Base-by-base conservation (phyloP, 2,888 invertebrate species). In the Punctoribates punctum region DNA sequence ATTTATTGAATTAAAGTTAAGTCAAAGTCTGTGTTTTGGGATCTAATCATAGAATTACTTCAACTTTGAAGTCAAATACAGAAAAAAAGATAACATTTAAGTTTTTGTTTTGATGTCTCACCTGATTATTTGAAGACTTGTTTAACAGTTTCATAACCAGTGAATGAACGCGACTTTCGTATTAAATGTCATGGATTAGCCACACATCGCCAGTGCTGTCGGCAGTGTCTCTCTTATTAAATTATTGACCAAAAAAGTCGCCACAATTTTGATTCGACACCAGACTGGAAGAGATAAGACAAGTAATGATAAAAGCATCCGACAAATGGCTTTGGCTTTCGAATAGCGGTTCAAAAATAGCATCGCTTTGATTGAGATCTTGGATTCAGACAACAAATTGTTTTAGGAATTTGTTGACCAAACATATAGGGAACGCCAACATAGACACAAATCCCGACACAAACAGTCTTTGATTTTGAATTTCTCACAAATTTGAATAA, bases 91-190 rank as follows among this genome's bases (percentile, higher is more conserved):
- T 27, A 27, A 60, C 3, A 60, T 8, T 27, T 60, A 15, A 27
- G 5, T 8, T 27, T 27, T 27, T 1, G 17, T 6, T 27, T 60
- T n/a, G n/a, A 60, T 62, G 3, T 11, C 23, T 70, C 38, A 70
- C 70, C 70, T 70, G 38, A 42, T 46, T 70, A 70, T 70, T 42
- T 4, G 34, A 65, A 23, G 70, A 70, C 13, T 23, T 20, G 70
- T 70, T 70, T 70, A 70, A 70, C 9, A 42, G 42, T 70, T 70
- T 70, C 70, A 70, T 70, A 27, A 62, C 62, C 70, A 70, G 70
- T 46, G 42, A 38, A 70, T 70, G 70, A 20, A 70, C 70, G 42
- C 46, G 15, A 42, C 20, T 70, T 42, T 70, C 42, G 20, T 42
- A 20, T 20, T 23, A 42, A 38, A n/a, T 70, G 70, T 70, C 42